phyloP scores from a whole-genome alignment of 2,113 vertebrate genomes.

The Hirundichthys speculiger region DNA sequence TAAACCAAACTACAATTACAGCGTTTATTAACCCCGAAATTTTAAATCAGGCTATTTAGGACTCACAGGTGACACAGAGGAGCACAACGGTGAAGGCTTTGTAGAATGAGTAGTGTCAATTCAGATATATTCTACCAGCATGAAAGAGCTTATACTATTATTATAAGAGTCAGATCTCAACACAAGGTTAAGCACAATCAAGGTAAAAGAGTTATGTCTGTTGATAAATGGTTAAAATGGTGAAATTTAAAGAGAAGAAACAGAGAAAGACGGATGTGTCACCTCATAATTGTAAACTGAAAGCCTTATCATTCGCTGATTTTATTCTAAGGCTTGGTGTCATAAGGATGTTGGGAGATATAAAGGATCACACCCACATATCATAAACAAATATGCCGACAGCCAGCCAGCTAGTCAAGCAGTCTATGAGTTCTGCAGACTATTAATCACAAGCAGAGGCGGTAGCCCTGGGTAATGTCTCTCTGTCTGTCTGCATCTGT shows the following conservation, averaged over 20 bases:
- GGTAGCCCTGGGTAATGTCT: conserved; percentile 65
- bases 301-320: conserved; percentile 41
- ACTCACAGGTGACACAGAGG: conserved; percentile 33
- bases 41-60: conserved; percentile 41
- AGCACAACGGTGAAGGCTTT: conserved; percentile 32
- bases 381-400: conserved; percentile 68
- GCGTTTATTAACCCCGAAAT: conserved; percentile 48
- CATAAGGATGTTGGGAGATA: conserved; percentile 64
- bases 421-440: conserved; percentile 57
- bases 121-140: conserved; percentile 1
- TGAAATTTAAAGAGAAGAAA: conserved; percentile 7
- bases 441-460: conserved; percentile 70
- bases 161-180: conserved; percentile 10
- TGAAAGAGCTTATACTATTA: background rate
- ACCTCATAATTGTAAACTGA: conserved; percentile 36
- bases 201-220: conserved; percentile 1
- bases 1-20: conserved; percentile 59
- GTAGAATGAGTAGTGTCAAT: conserved; percentile 16
- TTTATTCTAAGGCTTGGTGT: conserved; percentile 50
- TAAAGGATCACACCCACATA: conserved; percentile 68
- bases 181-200: background rate
- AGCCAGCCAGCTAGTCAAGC: conserved; percentile 53
- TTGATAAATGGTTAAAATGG: conserved; percentile 16
- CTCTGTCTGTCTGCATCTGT: conserved; percentile 43
- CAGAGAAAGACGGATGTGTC: conserved; percentile 38